Percentiles rank a stretch among this genome's conserved stretches.
phyloP scores from a whole-genome alignment of 2,113 vertebrate species.

The Climacteris rufus region DNA sequence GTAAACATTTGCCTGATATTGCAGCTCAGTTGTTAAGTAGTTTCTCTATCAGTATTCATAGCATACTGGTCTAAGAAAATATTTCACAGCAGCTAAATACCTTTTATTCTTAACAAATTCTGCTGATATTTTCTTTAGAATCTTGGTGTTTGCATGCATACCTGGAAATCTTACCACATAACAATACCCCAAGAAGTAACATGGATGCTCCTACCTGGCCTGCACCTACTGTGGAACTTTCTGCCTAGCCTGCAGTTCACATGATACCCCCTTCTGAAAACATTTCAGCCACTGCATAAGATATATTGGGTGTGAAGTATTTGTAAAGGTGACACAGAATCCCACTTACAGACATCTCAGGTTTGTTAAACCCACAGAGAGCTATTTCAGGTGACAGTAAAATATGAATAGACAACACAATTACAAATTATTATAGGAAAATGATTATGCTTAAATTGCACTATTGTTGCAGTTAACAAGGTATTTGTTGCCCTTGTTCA shows the following conservation, averaged over 20 bases:
- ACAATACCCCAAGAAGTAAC: not conserved
- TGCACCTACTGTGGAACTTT: not conserved
- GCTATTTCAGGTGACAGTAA: not conserved
- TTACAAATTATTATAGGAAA: not conserved
- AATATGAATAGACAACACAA: not conserved
- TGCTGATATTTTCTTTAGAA: not conserved
- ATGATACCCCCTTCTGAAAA: not conserved
- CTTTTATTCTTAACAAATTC: not conserved
- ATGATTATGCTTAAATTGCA: not conserved
- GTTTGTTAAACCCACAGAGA: not conserved
- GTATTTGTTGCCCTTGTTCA: not conserved
- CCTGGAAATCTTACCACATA: not conserved
- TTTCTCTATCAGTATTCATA: not conserved
- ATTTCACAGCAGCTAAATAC: not conserved
- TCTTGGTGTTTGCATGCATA: not conserved
- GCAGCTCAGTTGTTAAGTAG: not conserved
- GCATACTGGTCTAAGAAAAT: not conserved
- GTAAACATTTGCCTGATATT: not conserved
- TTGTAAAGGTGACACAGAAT: not conserved
- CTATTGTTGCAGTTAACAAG: not conserved
- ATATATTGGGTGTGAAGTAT: accelerated
- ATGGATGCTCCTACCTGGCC: not conserved
- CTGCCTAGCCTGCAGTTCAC: not conserved
- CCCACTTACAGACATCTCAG: not conserved
- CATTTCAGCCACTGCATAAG: not conserved